Evolutionary conservation across 2,113 vertebrate genomes (phyloP).

Genomic region (Naja naja): DNA sequence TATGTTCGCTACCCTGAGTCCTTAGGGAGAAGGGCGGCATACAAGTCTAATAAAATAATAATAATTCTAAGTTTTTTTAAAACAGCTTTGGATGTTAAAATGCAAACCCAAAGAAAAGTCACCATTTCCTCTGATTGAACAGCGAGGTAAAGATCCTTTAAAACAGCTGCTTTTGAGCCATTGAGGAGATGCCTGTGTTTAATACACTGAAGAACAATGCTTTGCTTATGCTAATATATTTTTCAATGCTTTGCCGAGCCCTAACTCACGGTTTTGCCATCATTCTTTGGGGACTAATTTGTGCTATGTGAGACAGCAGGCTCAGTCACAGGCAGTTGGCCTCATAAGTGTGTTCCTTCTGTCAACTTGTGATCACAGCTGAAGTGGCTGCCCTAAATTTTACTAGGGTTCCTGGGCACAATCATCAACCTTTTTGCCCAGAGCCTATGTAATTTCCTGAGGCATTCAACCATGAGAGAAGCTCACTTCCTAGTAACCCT

Average conservation of each 20-base stretch:
- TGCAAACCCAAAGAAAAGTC: not conserved
- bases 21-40: too few relatives aligned
- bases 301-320: not conserved
- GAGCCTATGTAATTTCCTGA: not conserved
- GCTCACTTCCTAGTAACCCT: not conserved
- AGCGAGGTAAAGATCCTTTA: not conserved
- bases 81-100: not conserved
- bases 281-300: not conserved
- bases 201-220: not conserved
- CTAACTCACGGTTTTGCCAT: not conserved
- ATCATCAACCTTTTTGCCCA: not conserved
- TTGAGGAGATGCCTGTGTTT: not conserved
- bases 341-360: not conserved
- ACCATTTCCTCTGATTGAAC: not conserved
- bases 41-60: too few relatives aligned
- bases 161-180: not conserved
- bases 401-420: not conserved
- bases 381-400: not conserved
- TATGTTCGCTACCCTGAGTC: too few relatives aligned
- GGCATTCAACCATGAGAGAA: not conserved
- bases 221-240: not conserved
- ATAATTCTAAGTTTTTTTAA: not conserved
- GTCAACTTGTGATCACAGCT: not conserved
- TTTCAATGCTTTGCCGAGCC: not conserved
- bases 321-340: not conserved